Conservation (phyloP, 2,113 vertebrate species). For the Ia io region DNA sequence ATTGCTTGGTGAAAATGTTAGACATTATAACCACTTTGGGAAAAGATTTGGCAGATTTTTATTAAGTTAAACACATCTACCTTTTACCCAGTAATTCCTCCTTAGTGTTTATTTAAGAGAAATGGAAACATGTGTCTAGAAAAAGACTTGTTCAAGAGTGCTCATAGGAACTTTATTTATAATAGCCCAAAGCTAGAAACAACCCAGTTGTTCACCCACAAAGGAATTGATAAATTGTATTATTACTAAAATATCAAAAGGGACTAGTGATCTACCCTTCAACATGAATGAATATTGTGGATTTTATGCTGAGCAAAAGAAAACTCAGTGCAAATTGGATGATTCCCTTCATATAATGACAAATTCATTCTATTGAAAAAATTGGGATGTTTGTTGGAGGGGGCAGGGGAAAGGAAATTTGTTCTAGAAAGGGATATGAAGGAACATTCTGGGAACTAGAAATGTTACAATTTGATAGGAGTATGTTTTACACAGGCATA, state of each 20-base stretch:
- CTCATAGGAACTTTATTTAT: conserved; percentile 55
- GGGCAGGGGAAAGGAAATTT: not conserved
- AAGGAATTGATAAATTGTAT: not conserved
- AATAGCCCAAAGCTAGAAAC: conserved; percentile 41
- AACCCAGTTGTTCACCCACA: not conserved
- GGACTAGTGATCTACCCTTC: not conserved
- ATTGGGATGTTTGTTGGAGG: not conserved
- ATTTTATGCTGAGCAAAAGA: not conserved
- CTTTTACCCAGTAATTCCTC: conserved; percentile 51
- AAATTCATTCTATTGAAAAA: not conserved
- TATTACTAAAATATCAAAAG: not conserved
- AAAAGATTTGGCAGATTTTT: conserved; percentile 60
- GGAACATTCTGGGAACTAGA: not conserved
- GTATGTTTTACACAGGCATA: not conserved
- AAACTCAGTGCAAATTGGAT: not conserved
- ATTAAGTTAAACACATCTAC: conserved; percentile 42
- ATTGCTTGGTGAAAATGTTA: conserved; percentile 44
- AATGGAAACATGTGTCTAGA: conserved; percentile 56
- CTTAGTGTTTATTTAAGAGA: conserved; percentile 57
- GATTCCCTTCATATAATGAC: not conserved
- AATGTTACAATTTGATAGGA: not conserved
- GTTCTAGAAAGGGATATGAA: not conserved
- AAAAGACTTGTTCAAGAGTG: conserved; percentile 45
- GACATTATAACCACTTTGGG: conserved; percentile 35
- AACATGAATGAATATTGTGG: not conserved